Evolutionary conservation across 2,797 vertebrate species (phyloP).

Genomic region (Crenuchus spilurus): DNA sequence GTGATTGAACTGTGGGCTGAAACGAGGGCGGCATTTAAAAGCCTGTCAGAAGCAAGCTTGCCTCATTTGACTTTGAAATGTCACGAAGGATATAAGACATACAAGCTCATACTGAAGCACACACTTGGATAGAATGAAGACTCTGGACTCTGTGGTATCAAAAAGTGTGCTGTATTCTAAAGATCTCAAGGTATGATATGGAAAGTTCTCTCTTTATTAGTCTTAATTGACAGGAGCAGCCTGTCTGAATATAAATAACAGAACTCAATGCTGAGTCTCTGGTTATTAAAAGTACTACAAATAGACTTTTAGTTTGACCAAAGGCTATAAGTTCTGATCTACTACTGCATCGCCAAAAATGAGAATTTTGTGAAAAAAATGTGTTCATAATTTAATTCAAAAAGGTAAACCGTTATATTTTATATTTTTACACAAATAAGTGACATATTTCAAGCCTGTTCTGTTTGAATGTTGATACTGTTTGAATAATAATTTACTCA

Average conservation of each 20-base stretch:
- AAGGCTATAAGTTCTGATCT: no score
- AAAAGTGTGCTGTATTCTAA: conserved; percentile 10
- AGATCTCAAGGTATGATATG: conserved; percentile 27
- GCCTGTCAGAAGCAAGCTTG: conserved; percentile 53
- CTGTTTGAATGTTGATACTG: no score
- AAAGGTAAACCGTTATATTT: no score
- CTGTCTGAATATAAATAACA: neutral
- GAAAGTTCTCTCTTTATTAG: neutral
- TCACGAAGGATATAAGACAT: neutral
- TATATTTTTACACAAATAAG: no score
- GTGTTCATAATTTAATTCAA: no score
- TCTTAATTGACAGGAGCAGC: neutral
- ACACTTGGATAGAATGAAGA: conserved; percentile 10
- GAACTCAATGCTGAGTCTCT: no score
- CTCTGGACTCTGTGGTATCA: neutral
- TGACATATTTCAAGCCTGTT: no score
- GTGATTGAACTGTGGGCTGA: conserved; percentile 63
- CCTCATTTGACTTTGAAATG: conserved; percentile 31
- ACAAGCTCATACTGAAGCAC: neutral
- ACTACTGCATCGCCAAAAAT: no score
- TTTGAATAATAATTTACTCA: no score
- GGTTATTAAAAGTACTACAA: no score
- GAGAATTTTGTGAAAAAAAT: no score
- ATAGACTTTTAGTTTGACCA: no score
- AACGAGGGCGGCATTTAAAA: conserved; percentile 70